Evolutionary conservation across 2,113 vertebrate species (phyloP), one percentile per base, ranked within the genome.

Genomic region (Cnemophilus loriae): DNA sequence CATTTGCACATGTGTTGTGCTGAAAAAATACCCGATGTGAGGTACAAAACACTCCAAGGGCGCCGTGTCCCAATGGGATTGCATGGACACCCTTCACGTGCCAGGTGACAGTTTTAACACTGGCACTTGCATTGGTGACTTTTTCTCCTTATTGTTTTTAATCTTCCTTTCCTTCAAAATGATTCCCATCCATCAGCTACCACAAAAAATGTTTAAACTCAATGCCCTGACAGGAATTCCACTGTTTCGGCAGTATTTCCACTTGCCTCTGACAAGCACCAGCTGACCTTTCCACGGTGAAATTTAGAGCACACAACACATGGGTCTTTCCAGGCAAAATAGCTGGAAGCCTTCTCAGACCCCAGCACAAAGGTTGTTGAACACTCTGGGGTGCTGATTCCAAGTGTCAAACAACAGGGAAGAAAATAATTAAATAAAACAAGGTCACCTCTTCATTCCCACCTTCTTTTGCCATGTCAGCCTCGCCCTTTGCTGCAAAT

Each of bases 21-120:
- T 53, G 41, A 14, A 55, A 78, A 71, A 67, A 76, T 0, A 67
- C 16, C 6, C 32, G 3, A 28, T 20, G 9, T 16, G 28, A 41
- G 39, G 59, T 17, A 47, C 35, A 37, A 13, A 65, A 28, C 23
- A 60, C 33, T 15, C 11, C 44, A 37, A 63, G 52, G 20, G 33
- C 0, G 9, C 14, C 3, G 13, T 42, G 39, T 60, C 56, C 35
- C 65, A 47, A 16, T 1, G 2, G 70, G 37, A 32, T 7, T 28
- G 22, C 32, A 26, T 2, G 12, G 39, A 20, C 33, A 39, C 17
- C 30, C 26, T 46, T 22, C 50, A 15, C 0, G 0, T 28, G 33
- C 11, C 10, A 16, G 19, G 33, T 7, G 26, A 64, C 46, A 41
- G 11, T 67, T 84, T 16, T 13, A 60, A 55, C 27, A 11, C 21